These are phyloP conservation scores for Drosophila sproati DNA, from an alignment of 1,140 invertebrate genomes.

Conservation along the genomic window DNA sequence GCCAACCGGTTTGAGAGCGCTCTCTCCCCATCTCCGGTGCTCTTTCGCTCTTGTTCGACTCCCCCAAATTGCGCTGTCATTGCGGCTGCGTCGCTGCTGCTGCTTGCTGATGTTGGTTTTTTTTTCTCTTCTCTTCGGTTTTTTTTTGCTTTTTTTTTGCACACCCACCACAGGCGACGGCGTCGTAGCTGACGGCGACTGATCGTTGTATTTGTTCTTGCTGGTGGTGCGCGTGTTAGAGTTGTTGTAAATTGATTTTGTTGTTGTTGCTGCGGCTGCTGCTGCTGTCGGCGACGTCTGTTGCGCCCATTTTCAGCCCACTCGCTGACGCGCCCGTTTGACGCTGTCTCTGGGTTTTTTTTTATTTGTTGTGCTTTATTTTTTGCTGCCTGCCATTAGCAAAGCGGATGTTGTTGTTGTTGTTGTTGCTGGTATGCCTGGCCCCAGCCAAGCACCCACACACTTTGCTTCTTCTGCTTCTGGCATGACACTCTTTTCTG, in stretches of 20 bases:
- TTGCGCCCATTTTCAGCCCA: slow-evolving; percentile 84
- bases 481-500: slow-evolving; percentile 63
- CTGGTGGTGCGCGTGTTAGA: slow-evolving; percentile 55
- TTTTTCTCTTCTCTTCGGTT: not conserved
- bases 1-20: slow-evolving; percentile 67
- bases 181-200: slow-evolving; percentile 35
- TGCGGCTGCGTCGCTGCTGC: slow-evolving; percentile 27
- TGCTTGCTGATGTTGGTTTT: slow-evolving; percentile 23
- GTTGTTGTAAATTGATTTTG: slow-evolving; percentile 79
- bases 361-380: slow-evolving; percentile 10
- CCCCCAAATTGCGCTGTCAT: slow-evolving; percentile 69
- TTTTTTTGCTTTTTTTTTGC: slow-evolving; percentile 46
- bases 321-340: slow-evolving; percentile 60
- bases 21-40: slow-evolving; percentile 26
- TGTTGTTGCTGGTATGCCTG: slow-evolving; percentile 26
- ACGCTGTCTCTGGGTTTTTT: slow-evolving; percentile 49
- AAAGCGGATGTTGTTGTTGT: slow-evolving; percentile 79
- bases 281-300: slow-evolving; percentile 28
- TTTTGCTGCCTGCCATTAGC: slow-evolving; percentile 71
- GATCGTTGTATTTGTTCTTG: slow-evolving; percentile 66
- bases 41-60: slow-evolving; percentile 54
- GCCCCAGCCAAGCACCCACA: slow-evolving; percentile 58
- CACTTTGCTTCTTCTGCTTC: slow-evolving; percentile 43
- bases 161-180: slow-evolving; percentile 62
- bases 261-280: slow-evolving; percentile 41